Percentiles rank a stretch among this genome's conserved stretches.
phyloP scores from a whole-genome alignment of 1,140 invertebrate species.

The Octopus bimaculoides region DNA sequence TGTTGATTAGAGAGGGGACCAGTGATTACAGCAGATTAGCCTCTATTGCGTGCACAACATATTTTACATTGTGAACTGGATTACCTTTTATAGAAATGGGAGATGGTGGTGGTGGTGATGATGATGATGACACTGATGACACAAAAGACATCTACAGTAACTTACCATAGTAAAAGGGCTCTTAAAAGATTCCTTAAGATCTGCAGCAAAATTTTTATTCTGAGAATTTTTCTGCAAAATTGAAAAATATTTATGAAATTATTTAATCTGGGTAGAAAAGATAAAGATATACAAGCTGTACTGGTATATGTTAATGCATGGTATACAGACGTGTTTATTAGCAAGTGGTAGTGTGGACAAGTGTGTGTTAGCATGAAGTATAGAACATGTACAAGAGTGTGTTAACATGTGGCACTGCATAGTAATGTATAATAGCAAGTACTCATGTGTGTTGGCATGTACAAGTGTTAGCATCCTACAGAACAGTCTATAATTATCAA shows the following conservation, averaged over 20 bases:
- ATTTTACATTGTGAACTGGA: too few species aligned
- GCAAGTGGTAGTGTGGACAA: too few species aligned
- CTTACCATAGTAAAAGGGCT: constrained; percentile 5
- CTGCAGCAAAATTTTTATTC: neutral
- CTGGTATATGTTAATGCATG: neutral
- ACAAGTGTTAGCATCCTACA: too few species aligned
- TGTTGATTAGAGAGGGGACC: too few species aligned
- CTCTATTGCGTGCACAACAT: too few species aligned
- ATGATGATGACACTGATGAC: neutral
- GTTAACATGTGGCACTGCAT: neutral
- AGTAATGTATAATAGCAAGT: neutral
- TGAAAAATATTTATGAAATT: too few species aligned
- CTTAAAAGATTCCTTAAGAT: neutral
- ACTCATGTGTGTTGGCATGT: too few species aligned
- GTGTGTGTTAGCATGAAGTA: neutral
- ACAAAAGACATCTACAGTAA: neutral
- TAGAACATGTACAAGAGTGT: neutral
- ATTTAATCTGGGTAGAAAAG: neutral
- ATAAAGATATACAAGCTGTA: neutral
- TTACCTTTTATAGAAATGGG: too few species aligned
- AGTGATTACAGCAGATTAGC: too few species aligned
- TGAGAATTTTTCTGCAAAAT: neutral
- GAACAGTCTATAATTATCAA: too few species aligned
- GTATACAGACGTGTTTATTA: neutral
- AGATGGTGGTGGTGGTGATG: too few species aligned